A percentile compares a stretch with the other conserved stretches of the same genome.
phyloP scores from a whole-genome alignment of 2,888 invertebrate species.

The Thelaira solivaga region DNA sequence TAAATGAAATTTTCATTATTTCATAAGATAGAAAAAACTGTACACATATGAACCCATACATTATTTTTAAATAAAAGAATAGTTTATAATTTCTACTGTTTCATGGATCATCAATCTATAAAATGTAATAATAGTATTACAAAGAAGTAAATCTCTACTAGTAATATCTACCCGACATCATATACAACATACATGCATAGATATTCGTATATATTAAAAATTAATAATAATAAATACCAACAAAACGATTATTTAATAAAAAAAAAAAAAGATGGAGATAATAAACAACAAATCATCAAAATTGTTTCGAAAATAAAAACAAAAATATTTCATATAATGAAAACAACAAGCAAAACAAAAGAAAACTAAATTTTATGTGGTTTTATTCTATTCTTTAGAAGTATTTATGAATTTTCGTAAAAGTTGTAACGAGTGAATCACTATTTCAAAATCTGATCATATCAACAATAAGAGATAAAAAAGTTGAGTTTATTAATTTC shows the following conservation, averaged over 20 bases:
- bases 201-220: background rate
- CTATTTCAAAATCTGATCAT: too few species aligned
- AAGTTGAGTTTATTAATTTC: too few species aligned
- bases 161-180: conserved; percentile 51
- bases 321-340: conserved; percentile 67
- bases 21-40: conserved; percentile 27
- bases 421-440: too few species aligned
- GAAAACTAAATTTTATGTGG: background rate
- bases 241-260: conserved; percentile 38
- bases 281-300: conserved; percentile 47
- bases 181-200: conserved; percentile 33
- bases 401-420: background rate
- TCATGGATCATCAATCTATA: conserved; percentile 32
- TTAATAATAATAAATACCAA: too few species aligned
- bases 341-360: conserved; percentile 53
- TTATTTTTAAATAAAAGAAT: background rate
- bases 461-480: too few species aligned
- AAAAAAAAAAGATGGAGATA: too few species aligned
- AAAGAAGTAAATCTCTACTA: conserved; percentile 25
- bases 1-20: conserved; percentile 61
- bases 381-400: conserved; percentile 9
- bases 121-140: conserved; percentile 42
- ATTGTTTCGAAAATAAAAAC: conserved; percentile 66
- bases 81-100: conserved; percentile 28
- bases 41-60: background rate